Base-by-base conservation (phyloP, 2,113 vertebrate species). In the Xyrauchen texanus region DNA sequence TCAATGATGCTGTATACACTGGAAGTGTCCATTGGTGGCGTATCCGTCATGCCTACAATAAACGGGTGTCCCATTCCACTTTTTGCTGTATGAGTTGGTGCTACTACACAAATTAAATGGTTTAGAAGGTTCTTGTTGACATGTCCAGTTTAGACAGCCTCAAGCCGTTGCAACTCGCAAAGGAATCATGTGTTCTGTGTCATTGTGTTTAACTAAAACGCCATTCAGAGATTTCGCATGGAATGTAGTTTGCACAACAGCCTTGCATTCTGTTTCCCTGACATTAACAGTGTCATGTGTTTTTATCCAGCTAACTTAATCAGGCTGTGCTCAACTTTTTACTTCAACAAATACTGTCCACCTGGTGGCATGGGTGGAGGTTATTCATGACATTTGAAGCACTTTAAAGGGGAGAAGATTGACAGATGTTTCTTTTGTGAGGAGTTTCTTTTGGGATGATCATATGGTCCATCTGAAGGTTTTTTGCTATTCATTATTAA, bases 341-440 rank as follows among this genome's bases (percentile, higher is more conserved):
- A 8, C 13, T 47, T 10, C 45, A 49, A 6, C 51, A 7, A 15
- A 46, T 42, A 11, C 21, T 34, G 21, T 34, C 21, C 21, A 34
- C 21, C 21, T 34, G 21, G 21, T 34, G 21, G 21, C 21, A 34
- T 34, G 21, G 21, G 21, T 34, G 21, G 21, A 60, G 42, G 46
- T 58, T 8, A 45, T 74, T 63, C 45, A 3, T 55, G 15, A 13
- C 5, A 11, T 15, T 52, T 42, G 5, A 65, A 55, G 73, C 21
- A 34, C 21, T 34, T 34, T 34, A 34, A 4, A 2, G 6, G 51
- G 73, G 4, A 34, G 21, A 34, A 4, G 6, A 63, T 7, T 55
- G 49, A 65, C 73, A 16, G 61, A 65, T 76, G 61, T 53, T 34
- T 7, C 61, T 76, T 76, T 65, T 76, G 49, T 76, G 49, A 45